Evolutionary conservation across 2,113 vertebrate genomes (phyloP), one percentile per base, ranked within the genome.

Genomic region (Thalassarche chlororhynchos): DNA sequence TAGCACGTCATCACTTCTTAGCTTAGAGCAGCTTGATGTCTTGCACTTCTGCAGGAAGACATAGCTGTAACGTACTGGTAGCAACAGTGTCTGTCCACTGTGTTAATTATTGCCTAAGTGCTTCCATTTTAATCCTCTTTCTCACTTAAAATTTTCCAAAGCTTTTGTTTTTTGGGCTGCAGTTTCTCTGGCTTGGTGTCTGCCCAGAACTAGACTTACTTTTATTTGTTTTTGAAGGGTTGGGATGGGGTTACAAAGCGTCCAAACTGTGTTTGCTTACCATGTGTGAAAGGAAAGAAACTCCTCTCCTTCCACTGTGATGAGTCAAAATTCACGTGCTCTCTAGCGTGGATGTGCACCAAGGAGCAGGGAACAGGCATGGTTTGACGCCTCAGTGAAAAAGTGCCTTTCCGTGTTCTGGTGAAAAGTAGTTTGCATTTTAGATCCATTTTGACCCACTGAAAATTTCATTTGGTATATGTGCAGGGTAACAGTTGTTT

Each of bases 111-210:
- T 74, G 66, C 89, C 72, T 80, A 9, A 40, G 17, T 81, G 76
- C 89, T 96, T 94, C 81, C 46, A 36, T 70, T 96, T 83, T 87
- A 80, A 87, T 85, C 69, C 61, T 91, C 40, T 76, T 91, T 87
- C 66, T 92, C 68, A 36, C 19, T 42, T 84, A 44, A 54, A 77
- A 24, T 44, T 86, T 92, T 70, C 70, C 60, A 60, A 52, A 81
- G 55, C 75, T 91, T 94, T 86, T 85, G 55, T 31, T 34, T 49
- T 90, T 94, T 62, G 61, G 40, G 31, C 58, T 89, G 71, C 62
- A 51, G 24, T 89, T 89, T 94, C 66, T 82, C 9, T 79, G 54
- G 44, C 66, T 93, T 96, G 66, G 29, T 96, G 66, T 93, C 70
- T 95, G 38, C 76, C 81, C 36, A 9, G 10, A 76, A 17, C 52